Percentiles rank a stretch among this genome's conserved stretches.
Evolutionary conservation across 2,797 vertebrate species (phyloP).

Genomic region (Sebastes hubbsi): DNA sequence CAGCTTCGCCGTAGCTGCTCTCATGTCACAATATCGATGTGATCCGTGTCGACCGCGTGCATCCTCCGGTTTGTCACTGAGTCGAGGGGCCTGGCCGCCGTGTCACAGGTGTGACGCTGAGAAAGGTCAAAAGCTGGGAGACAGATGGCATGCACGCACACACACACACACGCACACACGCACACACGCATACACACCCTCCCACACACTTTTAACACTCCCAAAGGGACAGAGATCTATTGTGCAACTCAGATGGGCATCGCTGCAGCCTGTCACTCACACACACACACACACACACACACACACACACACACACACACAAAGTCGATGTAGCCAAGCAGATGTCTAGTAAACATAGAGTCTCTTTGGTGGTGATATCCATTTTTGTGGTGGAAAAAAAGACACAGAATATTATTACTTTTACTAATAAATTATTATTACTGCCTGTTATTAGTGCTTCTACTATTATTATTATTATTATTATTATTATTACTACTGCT

Average conservation of each 20-base stretch:
- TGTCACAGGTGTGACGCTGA: conserved; percentile 74
- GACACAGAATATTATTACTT: conserved; percentile 17
- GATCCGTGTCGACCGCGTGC: conserved; percentile 52
- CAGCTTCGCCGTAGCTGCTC: conserved; percentile 10
- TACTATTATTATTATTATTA: conserved; percentile 2
- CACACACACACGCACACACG: not conserved
- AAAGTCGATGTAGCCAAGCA: conserved; percentile 35
- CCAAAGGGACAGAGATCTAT: conserved; percentile 78
- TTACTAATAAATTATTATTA: conserved; percentile 20
- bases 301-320: not conserved
- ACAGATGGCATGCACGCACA: conserved; percentile 67
- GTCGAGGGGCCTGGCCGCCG: conserved; percentile 51
- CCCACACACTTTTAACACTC: conserved; percentile 75
- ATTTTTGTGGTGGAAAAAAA: conserved; percentile 3
- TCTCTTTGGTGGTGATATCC: conserved; percentile 24
- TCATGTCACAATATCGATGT: conserved; percentile 54
- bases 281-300: not conserved
- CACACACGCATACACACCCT: not conserved
- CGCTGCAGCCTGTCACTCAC: conserved; percentile 43
- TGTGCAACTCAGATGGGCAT: conserved; percentile 75
- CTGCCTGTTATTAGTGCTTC: not conserved
- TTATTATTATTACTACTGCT: not conserved
- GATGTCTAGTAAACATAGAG: conserved; percentile 52
- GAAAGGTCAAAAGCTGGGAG: conserved; percentile 78
- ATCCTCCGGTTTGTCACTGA: conserved; percentile 55